Conservation (phyloP, 2,888 invertebrate species). For the Sarcophaga variegata region DNA sequence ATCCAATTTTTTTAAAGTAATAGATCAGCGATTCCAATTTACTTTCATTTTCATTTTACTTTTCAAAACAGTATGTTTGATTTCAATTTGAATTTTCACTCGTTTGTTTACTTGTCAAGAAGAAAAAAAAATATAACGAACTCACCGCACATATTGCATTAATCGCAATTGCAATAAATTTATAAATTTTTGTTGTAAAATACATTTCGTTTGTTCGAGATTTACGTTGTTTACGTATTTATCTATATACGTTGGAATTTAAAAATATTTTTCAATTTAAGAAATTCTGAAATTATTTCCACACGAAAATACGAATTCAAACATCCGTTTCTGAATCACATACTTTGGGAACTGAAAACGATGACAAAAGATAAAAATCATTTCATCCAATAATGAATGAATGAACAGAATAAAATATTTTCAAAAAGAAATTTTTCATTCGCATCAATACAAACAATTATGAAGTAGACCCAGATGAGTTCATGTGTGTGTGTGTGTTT, state of each 20-base stretch:
- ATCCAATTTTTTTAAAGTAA: not conserved
- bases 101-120: no score
- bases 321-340: constrained; percentile 65
- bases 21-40: no score
- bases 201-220: constrained; percentile 71
- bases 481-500: constrained; percentile 1
- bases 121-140: not conserved
- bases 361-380: constrained; percentile 50
- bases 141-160: constrained; percentile 70
- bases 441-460: constrained; percentile 1
- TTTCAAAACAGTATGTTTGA: no score
- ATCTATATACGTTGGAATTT: not conserved
- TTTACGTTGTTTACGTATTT: not conserved
- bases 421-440: constrained; percentile 30
- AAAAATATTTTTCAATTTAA: constrained; percentile 6
- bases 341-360: constrained; percentile 70
- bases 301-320: constrained; percentile 71
- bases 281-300: constrained; percentile 1
- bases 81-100: no score
- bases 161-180: constrained; percentile 73
- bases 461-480: not conserved
- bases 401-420: constrained; percentile 16
- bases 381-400: constrained; percentile 17
- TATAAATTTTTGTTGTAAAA: constrained; percentile 73
- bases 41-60: no score